Conservation (phyloP, 2,797 vertebrate genomes). For the Helarctos malayanus region DNA sequence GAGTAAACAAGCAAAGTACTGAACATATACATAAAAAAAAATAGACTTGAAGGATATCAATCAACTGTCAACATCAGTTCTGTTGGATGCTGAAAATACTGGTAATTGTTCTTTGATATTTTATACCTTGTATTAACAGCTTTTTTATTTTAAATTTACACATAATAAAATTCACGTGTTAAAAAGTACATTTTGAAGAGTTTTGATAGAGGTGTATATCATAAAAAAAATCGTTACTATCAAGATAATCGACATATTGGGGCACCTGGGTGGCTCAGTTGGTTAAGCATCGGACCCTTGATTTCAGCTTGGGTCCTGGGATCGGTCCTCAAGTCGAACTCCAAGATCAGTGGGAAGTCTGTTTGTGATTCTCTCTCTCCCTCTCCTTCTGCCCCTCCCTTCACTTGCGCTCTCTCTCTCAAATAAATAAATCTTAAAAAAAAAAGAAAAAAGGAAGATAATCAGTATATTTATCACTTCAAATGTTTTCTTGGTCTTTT, state of each 20-base stretch:
- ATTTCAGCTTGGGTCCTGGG: too few species aligned
- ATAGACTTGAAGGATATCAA: background rate
- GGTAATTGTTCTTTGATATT: background rate
- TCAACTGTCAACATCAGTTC: background rate
- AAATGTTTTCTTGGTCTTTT: background rate
- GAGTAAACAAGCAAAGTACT: background rate
- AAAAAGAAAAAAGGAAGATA: too few species aligned
- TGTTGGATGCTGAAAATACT: background rate
- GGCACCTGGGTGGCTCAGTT: too few species aligned
- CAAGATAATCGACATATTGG: background rate
- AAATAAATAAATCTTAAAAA: too few species aligned
- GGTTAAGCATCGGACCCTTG: too few species aligned
- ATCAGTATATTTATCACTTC: background rate
- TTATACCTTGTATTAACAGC: background rate
- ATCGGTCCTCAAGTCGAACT: too few species aligned
- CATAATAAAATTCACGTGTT: background rate
- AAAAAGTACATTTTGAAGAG: background rate
- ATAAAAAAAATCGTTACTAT: background rate
- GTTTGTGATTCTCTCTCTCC: too few species aligned
- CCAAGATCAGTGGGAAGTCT: too few species aligned
- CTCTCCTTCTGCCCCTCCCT: too few species aligned
- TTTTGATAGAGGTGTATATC: background rate
- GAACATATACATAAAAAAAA: background rate
- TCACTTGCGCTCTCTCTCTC: too few species aligned
- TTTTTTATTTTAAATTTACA: background rate